Percentiles rank a stretch among this genome's conserved stretches.
These are phyloP conservation scores for Lepidochrysops patricia DNA, from an alignment of 2,888 invertebrate genomes.

Conservation along the genomic window DNA sequence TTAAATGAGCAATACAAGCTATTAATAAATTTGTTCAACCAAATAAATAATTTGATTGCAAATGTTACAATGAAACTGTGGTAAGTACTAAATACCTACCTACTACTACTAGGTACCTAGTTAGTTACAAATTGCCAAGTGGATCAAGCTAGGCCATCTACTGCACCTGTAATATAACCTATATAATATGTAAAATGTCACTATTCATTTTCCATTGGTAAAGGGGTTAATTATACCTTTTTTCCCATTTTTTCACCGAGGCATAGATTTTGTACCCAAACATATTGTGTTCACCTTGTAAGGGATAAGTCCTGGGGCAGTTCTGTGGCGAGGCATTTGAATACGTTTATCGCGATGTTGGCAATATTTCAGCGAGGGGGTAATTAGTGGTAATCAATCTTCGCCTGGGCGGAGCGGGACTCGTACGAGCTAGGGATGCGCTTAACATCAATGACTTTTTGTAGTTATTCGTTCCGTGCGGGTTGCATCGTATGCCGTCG, in stretches of 20 bases:
- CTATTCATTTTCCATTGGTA: no score
- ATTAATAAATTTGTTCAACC: not conserved
- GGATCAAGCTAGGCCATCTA: no score
- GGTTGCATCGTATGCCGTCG: not conserved
- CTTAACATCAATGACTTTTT: not conserved
- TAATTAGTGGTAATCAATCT: constrained; percentile 71
- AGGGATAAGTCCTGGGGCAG: not conserved
- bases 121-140: no score
- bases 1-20: not conserved
- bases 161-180: no score
- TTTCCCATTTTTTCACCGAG: no score
- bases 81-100: no score
- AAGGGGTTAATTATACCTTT: no score
- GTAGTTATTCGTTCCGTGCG: constrained; percentile 5
- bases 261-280: not conserved
- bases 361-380: constrained; percentile 50
- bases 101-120: no score
- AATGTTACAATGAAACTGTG: not conserved
- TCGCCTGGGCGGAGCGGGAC: constrained; percentile 53
- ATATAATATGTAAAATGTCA: no score
- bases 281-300: not conserved
- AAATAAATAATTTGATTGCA: not conserved
- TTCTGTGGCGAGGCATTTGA: not conserved
- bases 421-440: constrained; percentile 29
- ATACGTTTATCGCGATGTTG: constrained; percentile 22